These are phyloP conservation scores for Micropterix aruncella DNA, from an alignment of 2,888 invertebrate species.

Conservation along the genomic window DNA sequence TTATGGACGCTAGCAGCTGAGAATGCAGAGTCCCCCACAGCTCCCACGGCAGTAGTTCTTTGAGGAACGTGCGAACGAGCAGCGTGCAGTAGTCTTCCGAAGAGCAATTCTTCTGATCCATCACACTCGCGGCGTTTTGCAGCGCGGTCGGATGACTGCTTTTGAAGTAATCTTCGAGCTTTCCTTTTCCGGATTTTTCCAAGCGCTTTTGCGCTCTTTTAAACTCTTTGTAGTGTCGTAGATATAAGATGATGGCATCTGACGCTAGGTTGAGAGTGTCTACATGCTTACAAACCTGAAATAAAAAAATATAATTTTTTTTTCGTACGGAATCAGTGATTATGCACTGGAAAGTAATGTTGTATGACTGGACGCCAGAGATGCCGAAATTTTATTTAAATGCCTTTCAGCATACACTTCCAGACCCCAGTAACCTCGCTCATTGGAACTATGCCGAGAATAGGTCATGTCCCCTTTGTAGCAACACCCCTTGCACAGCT, in stretches of 20 bases:
- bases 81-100: constrained; percentile 44
- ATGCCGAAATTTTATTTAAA: too few relatives aligned
- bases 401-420: too few relatives aligned
- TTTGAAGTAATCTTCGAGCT: constrained; percentile 36
- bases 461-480: too few relatives aligned
- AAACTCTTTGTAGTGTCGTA: constrained; percentile 50
- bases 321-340: too few relatives aligned
- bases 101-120: constrained; percentile 22
- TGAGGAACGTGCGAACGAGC: constrained; percentile 40
- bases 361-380: too few relatives aligned
- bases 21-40: constrained; percentile 52
- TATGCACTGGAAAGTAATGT: too few relatives aligned
- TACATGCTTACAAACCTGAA: constrained; percentile 31
- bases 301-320: constrained; percentile 10
- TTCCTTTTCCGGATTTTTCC: constrained; percentile 27
- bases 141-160: constrained; percentile 24
- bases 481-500: too few relatives aligned
- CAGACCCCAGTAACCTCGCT: too few relatives aligned
- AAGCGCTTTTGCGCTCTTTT: constrained; percentile 42
- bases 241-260: constrained; percentile 35
- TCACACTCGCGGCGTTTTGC: constrained; percentile 19
- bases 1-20: constrained; percentile 42
- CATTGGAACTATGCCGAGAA: too few relatives aligned
- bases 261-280: constrained; percentile 31
- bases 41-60: constrained; percentile 52